phyloP scores from a whole-genome alignment of 2,888 invertebrate genomes.

The Bombylius major region DNA sequence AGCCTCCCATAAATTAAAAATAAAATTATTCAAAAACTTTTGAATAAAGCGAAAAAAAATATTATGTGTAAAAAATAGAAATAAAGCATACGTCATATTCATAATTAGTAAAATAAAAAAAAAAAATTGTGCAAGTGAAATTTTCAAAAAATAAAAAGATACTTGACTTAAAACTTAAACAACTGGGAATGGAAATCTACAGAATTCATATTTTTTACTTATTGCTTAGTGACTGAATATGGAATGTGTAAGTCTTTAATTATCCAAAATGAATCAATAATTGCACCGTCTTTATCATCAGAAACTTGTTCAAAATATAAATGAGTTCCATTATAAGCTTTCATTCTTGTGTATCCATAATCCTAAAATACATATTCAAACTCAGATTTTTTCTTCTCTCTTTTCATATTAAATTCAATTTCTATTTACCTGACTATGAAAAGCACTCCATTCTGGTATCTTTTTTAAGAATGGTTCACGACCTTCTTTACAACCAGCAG shows the following conservation, averaged over 20 bases:
- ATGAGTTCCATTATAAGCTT: slow-evolving; percentile 69
- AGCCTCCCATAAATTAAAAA: too few relatives aligned
- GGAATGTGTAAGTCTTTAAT: slow-evolving; percentile 36
- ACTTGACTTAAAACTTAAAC: too few relatives aligned
- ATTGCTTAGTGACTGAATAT: neutral
- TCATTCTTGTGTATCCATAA: slow-evolving; percentile 84
- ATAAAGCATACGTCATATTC: too few relatives aligned
- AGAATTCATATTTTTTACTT: too few relatives aligned
- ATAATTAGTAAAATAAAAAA: too few relatives aligned
- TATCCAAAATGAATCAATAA: slow-evolving; percentile 56
- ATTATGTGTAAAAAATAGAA: too few relatives aligned
- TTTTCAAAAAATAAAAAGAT: too few relatives aligned
- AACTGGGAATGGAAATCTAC: too few relatives aligned
- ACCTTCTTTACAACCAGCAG: slow-evolving; percentile 75
- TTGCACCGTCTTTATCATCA: slow-evolving; percentile 51
- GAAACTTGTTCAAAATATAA: slow-evolving; percentile 80
- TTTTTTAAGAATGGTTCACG: slow-evolving; percentile 57
- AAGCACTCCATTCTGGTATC: slow-evolving; percentile 66
- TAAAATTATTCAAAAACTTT: too few relatives aligned
- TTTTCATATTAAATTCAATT: neutral
- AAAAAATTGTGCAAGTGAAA: too few relatives aligned
- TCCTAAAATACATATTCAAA: slow-evolving; percentile 38
- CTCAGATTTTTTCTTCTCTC: neutral
- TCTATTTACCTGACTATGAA: slow-evolving; percentile 45
- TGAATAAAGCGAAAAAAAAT: too few relatives aligned